Evolutionary conservation across 1,140 invertebrate genomes (phyloP), one percentile per base, ranked within the genome.

Genomic region (Paralvinella palmiformis): DNA sequence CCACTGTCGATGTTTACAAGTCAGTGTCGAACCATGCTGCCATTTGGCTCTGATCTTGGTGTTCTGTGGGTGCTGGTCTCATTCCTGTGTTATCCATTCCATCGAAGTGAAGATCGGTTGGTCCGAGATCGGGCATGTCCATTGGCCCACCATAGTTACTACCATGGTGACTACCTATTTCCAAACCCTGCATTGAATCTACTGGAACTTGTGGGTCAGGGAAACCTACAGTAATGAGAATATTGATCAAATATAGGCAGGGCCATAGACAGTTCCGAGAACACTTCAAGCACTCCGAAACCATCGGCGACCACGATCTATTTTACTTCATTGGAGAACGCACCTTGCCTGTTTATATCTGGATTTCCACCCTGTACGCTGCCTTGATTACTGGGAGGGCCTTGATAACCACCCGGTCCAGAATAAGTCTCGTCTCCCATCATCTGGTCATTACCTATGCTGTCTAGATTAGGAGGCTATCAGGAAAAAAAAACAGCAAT

Each of bases 11-110:
- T n/a, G 35, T 63, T 75, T 88, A 95, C 71, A 94, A 86, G 81
- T 94, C 92, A 67, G 92, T 94, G 80, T 95, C 92, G 82, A 94
- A 94, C 92, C 92, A 94, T 72, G 91, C 91, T 65, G 91, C 90
- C 62, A 91, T 88, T 74, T 92, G 91, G 77, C 89, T 90, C 80
- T 92, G 91, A 77, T 92, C 90, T 72, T 89, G 88, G 27, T 53
- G 58, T n/a, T n/a, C 29, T 31, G 41, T 53, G 92, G 91, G 48
- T 91, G 92, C 62, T 57, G 55, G 48, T 29, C 48, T 52, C 48
- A 52, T 52, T 57, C 90, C 89, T 61, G 90, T 89, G 77, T 91
- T 48, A 73, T 90, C 86, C 68, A 92, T 84, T 70, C 85, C 86
- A 73, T 91, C 88, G 74, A 91, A 91, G 73, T 87, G 88, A 62